Percentiles rank a stretch among this genome's conserved stretches.
Evolutionary conservation across 64 coral and sea anemone species (phyloP).

Genomic region (Porites lutea): DNA sequence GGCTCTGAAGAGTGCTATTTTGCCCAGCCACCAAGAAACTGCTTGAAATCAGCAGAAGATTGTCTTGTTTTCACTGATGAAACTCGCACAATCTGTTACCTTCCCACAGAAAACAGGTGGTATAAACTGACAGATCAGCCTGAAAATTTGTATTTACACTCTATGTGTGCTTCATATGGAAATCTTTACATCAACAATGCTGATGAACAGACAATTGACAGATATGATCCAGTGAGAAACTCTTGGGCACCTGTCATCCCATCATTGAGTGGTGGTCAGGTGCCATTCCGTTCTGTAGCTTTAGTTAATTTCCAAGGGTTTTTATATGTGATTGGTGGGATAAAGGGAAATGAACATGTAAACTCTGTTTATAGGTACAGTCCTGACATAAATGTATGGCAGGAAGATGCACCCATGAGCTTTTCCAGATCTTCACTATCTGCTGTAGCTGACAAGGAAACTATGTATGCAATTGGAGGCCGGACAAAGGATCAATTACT

Average conservation of each 20-base stretch:
- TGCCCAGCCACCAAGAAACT: too few relatives aligned
- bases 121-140: too few relatives aligned
- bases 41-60: too few relatives aligned
- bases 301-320: constrained; percentile 59
- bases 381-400: constrained; percentile 55
- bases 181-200: too few relatives aligned
- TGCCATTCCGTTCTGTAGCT: constrained; percentile 19
- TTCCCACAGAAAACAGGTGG: too few relatives aligned
- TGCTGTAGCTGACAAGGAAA: constrained; percentile 64
- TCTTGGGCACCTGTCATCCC: constrained; percentile 51
- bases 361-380: constrained; percentile 41
- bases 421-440: constrained; percentile 39
- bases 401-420: constrained; percentile 36
- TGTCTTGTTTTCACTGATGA: too few relatives aligned
- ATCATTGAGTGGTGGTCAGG: background rate
- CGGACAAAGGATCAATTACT: constrained; percentile 17
- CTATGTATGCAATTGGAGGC: constrained; percentile 55
- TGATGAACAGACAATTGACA: too few relatives aligned
- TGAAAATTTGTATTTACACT: too few relatives aligned
- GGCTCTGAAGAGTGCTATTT: too few relatives aligned
- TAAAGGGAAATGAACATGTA: background rate
- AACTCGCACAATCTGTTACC: too few relatives aligned
- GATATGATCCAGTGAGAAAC: constrained; percentile 51
- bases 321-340: background rate
- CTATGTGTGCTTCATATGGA: too few relatives aligned